These are phyloP conservation scores for Panzeria rudis DNA, from an alignment of 2,888 invertebrate species.

Conservation along the genomic window DNA sequence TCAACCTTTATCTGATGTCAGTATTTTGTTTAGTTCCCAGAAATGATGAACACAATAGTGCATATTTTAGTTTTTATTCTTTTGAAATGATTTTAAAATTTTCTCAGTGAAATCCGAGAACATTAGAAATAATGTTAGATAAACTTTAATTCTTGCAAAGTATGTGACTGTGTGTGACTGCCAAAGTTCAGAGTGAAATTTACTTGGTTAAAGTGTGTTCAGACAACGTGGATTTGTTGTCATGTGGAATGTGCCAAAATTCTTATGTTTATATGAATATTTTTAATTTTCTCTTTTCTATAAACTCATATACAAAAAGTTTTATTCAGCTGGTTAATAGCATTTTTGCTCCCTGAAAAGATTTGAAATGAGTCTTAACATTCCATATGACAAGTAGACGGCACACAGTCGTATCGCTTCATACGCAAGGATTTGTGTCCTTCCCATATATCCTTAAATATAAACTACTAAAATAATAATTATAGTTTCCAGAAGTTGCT, in stretches of 20 bases:
- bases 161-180: slow-evolving; percentile 22
- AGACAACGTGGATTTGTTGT: neutral
- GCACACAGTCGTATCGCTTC: too few relatives aligned
- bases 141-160: slow-evolving; percentile 38
- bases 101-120: slow-evolving; percentile 41
- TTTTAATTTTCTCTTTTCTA: too few relatives aligned
- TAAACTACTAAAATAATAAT: too few relatives aligned
- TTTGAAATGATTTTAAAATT: slow-evolving; percentile 33
- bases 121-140: slow-evolving; percentile 47
- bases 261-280: too few relatives aligned
- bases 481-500: too few relatives aligned
- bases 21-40: slow-evolving; percentile 34
- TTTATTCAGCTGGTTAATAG: too few relatives aligned
- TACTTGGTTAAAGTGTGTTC: neutral
- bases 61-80: neutral
- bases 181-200: slow-evolving; percentile 30
- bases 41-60: slow-evolving; percentile 36
- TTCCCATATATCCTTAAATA: too few relatives aligned
- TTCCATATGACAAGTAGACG: neutral
- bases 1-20: slow-evolving; percentile 54
- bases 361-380: too few relatives aligned
- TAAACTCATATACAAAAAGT: too few relatives aligned
- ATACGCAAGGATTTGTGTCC: too few relatives aligned
- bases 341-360: too few relatives aligned
- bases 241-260: neutral